Conservation (phyloP, 2,888 invertebrate genomes). For the Oligia fasciuncula region DNA sequence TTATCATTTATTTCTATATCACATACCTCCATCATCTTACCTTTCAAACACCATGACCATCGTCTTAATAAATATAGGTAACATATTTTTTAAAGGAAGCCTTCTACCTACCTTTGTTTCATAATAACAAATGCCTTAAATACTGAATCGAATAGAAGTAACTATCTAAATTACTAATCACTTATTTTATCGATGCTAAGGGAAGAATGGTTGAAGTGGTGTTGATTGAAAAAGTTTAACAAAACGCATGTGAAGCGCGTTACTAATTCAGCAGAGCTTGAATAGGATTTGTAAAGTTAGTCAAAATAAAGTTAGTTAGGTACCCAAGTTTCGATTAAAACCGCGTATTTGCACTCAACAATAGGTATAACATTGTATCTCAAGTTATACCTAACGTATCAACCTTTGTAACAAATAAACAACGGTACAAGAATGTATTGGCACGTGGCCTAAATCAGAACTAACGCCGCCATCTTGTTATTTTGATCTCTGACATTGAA, state of each 20-base stretch:
- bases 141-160: neutral
- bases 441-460: neutral
- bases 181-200: neutral
- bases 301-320: slow-evolving; percentile 28
- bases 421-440: neutral
- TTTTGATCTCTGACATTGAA: neutral
- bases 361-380: neutral
- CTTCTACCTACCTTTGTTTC: neutral
- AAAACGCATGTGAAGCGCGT: slow-evolving; percentile 22
- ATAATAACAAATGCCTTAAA: neutral
- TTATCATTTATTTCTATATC: neutral
- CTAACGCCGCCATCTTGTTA: neutral
- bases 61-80: neutral
- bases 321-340: neutral
- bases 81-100: neutral
- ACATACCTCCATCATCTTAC: neutral
- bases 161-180: neutral
- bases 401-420: neutral
- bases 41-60: neutral
- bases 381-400: neutral
- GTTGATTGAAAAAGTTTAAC: slow-evolving; percentile 51
- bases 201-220: neutral
- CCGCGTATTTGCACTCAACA: neutral
- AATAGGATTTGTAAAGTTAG: slow-evolving; percentile 45
- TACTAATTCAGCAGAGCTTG: slow-evolving; percentile 34